Evolutionary conservation across 2,888 invertebrate species (phyloP).

Genomic region (Cabera pusaria): DNA sequence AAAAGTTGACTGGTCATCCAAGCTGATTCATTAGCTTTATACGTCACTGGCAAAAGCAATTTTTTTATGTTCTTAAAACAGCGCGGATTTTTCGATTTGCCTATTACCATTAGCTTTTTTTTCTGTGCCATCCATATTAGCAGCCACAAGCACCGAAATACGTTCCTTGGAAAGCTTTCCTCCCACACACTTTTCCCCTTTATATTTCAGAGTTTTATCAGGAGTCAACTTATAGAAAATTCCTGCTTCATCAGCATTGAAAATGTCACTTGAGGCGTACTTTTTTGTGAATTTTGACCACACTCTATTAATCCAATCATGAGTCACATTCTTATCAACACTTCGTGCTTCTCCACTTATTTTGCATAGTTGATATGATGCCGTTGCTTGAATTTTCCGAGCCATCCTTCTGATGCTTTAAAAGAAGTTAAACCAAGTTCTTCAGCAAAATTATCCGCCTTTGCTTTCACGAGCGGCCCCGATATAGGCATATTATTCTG

Average conservation of each 20-base stretch:
- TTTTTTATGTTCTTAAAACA: slow-evolving; percentile 38
- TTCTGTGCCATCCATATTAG: slow-evolving; percentile 32
- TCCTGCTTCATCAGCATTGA: slow-evolving; percentile 41
- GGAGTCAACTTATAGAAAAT: slow-evolving; percentile 37
- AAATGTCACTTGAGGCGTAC: slow-evolving; percentile 26
- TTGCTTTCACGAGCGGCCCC: too few relatives aligned
- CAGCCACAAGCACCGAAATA: slow-evolving; percentile 33
- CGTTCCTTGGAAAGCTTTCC: slow-evolving; percentile 41
- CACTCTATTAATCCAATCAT: too few relatives aligned
- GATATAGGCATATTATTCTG: too few relatives aligned
- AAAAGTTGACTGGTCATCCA: slow-evolving; percentile 47
- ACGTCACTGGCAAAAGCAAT: slow-evolving; percentile 25
- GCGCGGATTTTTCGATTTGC: slow-evolving; percentile 29
- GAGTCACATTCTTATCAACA: too few relatives aligned
- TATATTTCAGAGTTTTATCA: slow-evolving; percentile 38
- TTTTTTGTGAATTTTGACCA: too few relatives aligned
- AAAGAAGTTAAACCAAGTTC: too few relatives aligned
- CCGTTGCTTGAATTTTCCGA: too few relatives aligned
- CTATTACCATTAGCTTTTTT: slow-evolving; percentile 31
- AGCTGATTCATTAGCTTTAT: slow-evolving; percentile 38
- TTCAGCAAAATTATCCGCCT: too few relatives aligned
- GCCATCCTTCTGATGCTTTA: too few relatives aligned
- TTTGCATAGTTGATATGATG: too few relatives aligned
- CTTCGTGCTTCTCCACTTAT: too few relatives aligned
- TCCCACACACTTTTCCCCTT: slow-evolving; percentile 40